phyloP scores from a whole-genome alignment of 2,888 invertebrate species.

The Lomographa bimaculata region DNA sequence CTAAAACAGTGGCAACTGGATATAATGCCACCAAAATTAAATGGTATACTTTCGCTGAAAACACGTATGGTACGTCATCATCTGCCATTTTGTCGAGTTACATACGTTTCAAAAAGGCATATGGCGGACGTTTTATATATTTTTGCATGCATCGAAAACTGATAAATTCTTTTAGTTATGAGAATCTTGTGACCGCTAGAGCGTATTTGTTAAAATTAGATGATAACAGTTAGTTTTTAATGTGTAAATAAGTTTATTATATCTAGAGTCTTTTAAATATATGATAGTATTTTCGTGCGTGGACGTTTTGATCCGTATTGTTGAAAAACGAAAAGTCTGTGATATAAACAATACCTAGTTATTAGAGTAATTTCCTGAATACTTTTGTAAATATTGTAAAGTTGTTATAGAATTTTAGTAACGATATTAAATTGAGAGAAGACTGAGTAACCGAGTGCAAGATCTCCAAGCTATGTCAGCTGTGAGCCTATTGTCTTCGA shows the following conservation, averaged over 20 bases:
- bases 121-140: conserved; percentile 85
- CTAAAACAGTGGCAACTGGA: conserved; percentile 68
- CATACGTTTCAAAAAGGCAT: conserved; percentile 82
- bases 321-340: conserved; percentile 85
- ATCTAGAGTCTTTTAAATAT: conserved; percentile 80
- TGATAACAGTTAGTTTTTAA: conserved; percentile 81
- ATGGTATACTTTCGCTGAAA: conserved; percentile 23
- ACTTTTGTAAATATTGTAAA: conserved; percentile 81
- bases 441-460: conserved; percentile 76
- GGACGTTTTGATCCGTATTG: conserved; percentile 84
- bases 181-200: conserved; percentile 81
- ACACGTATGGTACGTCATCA: conserved; percentile 19
- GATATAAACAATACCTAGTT: conserved; percentile 84
- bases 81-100: conserved; percentile 48
- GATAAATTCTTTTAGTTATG: conserved; percentile 84
- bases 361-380: conserved; percentile 79
- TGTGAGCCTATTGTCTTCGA: conserved; percentile 77
- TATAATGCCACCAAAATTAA: conserved; percentile 56
- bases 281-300: conserved; percentile 81
- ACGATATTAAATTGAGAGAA: conserved; percentile 78
- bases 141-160: conserved; percentile 84
- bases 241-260: conserved; percentile 82
- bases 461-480: conserved; percentile 79
- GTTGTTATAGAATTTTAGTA: conserved; percentile 79
- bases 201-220: conserved; percentile 81